These are phyloP conservation scores for Sebastes iracundus DNA, from an alignment of 2,797 vertebrate species.

Conservation along the genomic window DNA sequence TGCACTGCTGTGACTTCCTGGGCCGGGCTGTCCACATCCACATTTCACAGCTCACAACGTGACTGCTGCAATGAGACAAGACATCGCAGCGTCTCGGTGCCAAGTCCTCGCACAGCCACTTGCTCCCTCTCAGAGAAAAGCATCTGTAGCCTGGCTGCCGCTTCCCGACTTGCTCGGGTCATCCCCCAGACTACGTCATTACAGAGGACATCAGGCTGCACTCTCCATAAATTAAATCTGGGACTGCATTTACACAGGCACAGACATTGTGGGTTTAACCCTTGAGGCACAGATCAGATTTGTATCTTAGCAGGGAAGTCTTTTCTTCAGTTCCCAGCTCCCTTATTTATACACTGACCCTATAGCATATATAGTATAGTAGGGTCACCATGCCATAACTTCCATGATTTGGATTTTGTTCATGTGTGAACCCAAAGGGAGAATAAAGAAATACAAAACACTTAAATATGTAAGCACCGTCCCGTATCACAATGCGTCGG, in stretches of 20 bases:
- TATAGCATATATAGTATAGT: not conserved
- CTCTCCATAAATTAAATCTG: conserved; percentile 78
- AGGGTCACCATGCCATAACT: too few species aligned
- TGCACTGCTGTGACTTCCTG: conserved; percentile 63
- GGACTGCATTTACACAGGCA: conserved; percentile 62
- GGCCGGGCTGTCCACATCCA: conserved; percentile 56
- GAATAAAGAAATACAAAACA: not conserved
- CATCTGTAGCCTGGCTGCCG: conserved; percentile 71
- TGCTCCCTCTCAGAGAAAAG: conserved; percentile 67
- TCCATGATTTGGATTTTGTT: not conserved
- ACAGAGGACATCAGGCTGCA: conserved; percentile 76
- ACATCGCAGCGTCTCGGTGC: conserved; percentile 56
- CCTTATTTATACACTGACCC: not conserved
- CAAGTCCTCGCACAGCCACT: conserved; percentile 70
- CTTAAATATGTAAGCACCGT: not conserved
- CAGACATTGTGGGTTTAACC: conserved; percentile 50
- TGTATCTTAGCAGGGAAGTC: not conserved
- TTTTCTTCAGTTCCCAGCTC: not conserved
- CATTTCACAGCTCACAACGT: conserved; percentile 63
- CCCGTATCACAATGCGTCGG: not conserved
- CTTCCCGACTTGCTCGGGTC: conserved; percentile 64
- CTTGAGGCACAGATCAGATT: conserved; percentile 23
- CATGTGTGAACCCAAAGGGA: not conserved
- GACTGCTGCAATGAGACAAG: conserved; percentile 74
- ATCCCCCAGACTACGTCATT: conserved; percentile 78